Percentiles rank a stretch among this genome's conserved stretches.
Conservation (phyloP, 2,888 invertebrate genomes). For the Drosophila siamana region DNA sequence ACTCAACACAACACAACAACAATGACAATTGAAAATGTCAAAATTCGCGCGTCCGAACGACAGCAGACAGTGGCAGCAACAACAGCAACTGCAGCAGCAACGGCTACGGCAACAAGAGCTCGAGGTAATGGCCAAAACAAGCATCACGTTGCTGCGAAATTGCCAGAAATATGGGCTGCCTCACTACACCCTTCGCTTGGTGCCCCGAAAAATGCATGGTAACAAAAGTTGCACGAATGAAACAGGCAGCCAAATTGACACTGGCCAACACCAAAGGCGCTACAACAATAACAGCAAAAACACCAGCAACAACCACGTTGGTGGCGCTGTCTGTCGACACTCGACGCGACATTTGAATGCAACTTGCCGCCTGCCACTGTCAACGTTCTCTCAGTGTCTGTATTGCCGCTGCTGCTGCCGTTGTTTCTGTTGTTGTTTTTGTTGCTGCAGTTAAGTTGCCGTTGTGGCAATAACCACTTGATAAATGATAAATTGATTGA, state of each 20-base stretch:
- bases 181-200: background rate
- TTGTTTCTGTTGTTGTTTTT: constrained; percentile 20
- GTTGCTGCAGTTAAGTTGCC: constrained; percentile 23
- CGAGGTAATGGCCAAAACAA: constrained; percentile 56
- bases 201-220: constrained; percentile 40
- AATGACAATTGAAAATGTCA: constrained; percentile 78
- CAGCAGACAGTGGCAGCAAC: too few relatives aligned
- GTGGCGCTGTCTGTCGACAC: constrained; percentile 63
- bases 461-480: constrained; percentile 71
- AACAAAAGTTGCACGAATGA: constrained; percentile 57
- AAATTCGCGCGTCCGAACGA: constrained; percentile 52
- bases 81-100: constrained; percentile 12
- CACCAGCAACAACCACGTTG: constrained; percentile 44
- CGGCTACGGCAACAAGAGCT: constrained; percentile 13
- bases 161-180: constrained; percentile 42
- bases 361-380: constrained; percentile 34
- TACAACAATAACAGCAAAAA: constrained; percentile 12
- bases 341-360: constrained; percentile 70
- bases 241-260: constrained; percentile 64
- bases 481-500: constrained; percentile 81
- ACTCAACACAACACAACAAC: constrained; percentile 26
- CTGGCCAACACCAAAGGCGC: constrained; percentile 54
- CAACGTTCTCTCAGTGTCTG: constrained; percentile 13
- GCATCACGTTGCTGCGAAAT: constrained; percentile 48
- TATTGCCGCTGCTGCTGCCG: constrained; percentile 7